A percentile compares a stretch with the other conserved stretches of the same genome.
These are phyloP conservation scores for Seladonia tumulorum DNA, from an alignment of 2,888 invertebrate species.

Conservation along the genomic window DNA sequence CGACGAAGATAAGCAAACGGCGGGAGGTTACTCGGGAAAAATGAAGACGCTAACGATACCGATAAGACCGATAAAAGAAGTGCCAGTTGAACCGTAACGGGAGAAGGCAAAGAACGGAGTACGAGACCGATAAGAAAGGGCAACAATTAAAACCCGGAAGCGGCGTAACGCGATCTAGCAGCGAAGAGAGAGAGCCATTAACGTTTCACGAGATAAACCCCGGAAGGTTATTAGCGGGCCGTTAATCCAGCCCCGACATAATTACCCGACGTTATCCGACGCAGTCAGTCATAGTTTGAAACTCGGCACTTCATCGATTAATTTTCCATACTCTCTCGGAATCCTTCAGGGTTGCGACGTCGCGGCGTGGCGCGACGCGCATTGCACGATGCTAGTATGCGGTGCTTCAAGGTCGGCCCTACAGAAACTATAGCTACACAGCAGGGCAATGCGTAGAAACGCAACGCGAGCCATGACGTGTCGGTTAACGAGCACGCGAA, in stretches of 20 bases:
- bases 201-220: not conserved
- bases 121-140: not conserved
- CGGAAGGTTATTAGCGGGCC: not conserved
- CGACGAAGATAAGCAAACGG: not conserved
- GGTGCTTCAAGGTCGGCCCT: slow-evolving; percentile 31
- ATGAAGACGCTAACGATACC: not conserved
- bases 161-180: not conserved
- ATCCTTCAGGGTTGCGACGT: slow-evolving; percentile 41
- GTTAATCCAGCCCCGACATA: slow-evolving; percentile 17
- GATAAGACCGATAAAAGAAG: not conserved
- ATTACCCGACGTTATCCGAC: slow-evolving; percentile 23
- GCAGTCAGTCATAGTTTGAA: slow-evolving; percentile 56
- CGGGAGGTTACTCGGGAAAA: not conserved
- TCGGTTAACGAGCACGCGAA: slow-evolving; percentile 4
- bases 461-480: not conserved
- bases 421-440: slow-evolving; percentile 23
- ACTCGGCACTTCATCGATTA: slow-evolving; percentile 58
- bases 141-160: slow-evolving; percentile 1
- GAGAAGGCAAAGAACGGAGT: not conserved
- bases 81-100: not conserved
- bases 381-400: not conserved
- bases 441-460: slow-evolving; percentile 16
- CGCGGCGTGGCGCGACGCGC: not conserved
- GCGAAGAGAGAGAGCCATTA: not conserved
- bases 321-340: slow-evolving; percentile 58